Evolutionary conservation across 2,888 invertebrate species (phyloP), one percentile per base, ranked within the genome.

Genomic region (Congeria kusceri): DNA sequence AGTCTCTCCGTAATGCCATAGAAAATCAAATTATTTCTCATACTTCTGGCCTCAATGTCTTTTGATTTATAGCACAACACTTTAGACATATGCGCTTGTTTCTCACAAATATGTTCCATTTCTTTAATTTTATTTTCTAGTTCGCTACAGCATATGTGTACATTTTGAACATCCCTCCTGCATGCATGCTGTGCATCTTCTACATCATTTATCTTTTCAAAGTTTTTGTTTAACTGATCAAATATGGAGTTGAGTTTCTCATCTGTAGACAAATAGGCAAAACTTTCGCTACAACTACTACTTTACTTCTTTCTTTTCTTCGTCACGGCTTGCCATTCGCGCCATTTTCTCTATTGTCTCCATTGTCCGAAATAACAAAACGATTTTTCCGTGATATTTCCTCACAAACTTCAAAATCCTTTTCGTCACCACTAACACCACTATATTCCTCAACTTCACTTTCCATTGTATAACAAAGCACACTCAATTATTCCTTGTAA

Each of bases 11-110:
- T 61, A 18, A 69, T 46, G 2, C 59, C 61, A 47, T 47, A 68
- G 2, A 68, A 39, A 23, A 59, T 28, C 4, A 68, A 25, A 20
- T 69, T 69, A 29, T 69, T 69, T 25, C 61, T 59, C 39, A 28
- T 61, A 23, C 25, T 61, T 29, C 69, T 69, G 9, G 69, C 69
- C 39, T 69, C 69, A 7, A 4, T 47, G 49, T 69, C 61, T 27
- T 61, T 49, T 28, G 61, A 69, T 27, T 23, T 47, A 23, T 61
- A 61, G 27, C 20, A 29, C 7, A 68, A 28, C n/a, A 28, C 29
- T 28, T 53, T 49, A 7, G 32, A 4, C n/a, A n/a, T 3, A n/a
- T 20, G 25, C 29, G 11, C 7, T 1, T 9, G 13, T 65, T 29
- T 29, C 20, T 28, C 4, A 3, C 15, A 29, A 2, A 29, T 25